A percentile compares a stretch with the other conserved stretches of the same genome.
Evolutionary conservation across 1,140 invertebrate genomes (phyloP).

Genomic region (Stenopsyche tienmushanensis): DNA sequence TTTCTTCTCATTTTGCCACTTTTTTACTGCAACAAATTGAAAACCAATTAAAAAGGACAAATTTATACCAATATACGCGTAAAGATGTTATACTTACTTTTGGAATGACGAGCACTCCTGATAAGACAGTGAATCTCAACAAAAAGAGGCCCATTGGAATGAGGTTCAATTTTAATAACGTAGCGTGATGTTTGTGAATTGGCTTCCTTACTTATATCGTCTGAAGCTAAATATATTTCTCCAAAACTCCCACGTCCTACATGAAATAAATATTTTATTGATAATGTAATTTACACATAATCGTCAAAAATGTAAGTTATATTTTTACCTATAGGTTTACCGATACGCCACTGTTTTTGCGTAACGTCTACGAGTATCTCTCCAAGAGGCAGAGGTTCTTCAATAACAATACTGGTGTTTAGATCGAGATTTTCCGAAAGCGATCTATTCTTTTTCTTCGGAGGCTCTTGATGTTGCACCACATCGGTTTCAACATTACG

Average conservation of each 20-base stretch:
- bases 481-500: slow-evolving; percentile 47
- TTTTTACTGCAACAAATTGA: slow-evolving; percentile 64
- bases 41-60: background rate
- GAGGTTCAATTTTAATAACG: slow-evolving; percentile 92
- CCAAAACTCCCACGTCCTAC: slow-evolving; percentile 85
- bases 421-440: slow-evolving; percentile 42
- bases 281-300: background rate
- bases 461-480: slow-evolving; percentile 42
- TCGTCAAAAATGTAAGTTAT: slow-evolving; percentile 14
- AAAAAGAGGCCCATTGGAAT: slow-evolving; percentile 91
- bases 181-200: slow-evolving; percentile 68
- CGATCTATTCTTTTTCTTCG: slow-evolving; percentile 49
- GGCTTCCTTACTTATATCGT: slow-evolving; percentile 67
- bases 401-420: slow-evolving; percentile 20
- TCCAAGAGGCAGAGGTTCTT: slow-evolving; percentile 58
- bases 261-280: slow-evolving; percentile 40
- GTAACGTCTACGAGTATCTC: slow-evolving; percentile 78
- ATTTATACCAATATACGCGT: slow-evolving; percentile 42
- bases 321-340: slow-evolving; percentile 75
- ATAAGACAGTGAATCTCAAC: slow-evolving; percentile 95
- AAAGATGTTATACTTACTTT: slow-evolving; percentile 62
- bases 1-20: slow-evolving; percentile 68
- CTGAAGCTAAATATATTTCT: slow-evolving; percentile 83
- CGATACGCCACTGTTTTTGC: slow-evolving; percentile 84
- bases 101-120: slow-evolving; percentile 71